Percentiles rank a stretch among this genome's conserved stretches.
These are phyloP conservation scores for Momotus momota DNA, from an alignment of 2,797 vertebrate species.

Conservation along the genomic window DNA sequence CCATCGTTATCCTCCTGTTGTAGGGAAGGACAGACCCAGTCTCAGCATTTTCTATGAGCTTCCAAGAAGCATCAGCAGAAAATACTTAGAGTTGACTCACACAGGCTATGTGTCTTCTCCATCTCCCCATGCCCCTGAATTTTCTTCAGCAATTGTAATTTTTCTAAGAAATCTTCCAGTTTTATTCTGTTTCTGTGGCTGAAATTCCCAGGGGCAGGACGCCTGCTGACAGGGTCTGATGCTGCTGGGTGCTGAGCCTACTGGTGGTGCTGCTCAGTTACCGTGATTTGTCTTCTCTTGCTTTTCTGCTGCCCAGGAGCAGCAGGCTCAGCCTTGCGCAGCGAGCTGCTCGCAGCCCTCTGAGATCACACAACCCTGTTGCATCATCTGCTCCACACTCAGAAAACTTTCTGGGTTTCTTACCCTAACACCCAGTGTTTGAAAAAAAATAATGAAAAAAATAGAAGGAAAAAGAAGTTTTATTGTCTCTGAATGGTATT, in stretches of 20 bases:
- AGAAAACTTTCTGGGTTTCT: neutral
- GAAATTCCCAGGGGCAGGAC: neutral
- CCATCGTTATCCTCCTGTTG: neutral
- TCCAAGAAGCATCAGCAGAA: neutral
- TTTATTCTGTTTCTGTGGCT: neutral
- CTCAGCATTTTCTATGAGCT: fast-evolving
- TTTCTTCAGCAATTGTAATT: too few species aligned
- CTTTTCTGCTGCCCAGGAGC: neutral
- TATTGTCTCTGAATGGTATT: neutral
- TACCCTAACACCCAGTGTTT: neutral
- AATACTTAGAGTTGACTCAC: fast-evolving
- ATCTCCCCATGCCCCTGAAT: neutral
- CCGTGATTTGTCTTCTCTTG: neutral
- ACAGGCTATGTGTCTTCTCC: neutral
- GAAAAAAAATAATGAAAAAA: neutral
- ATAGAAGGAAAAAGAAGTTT: neutral
- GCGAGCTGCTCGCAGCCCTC: neutral
- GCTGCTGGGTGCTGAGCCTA: neutral
- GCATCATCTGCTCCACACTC: neutral
- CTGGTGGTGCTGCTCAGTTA: fast-evolving
- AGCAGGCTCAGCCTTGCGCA: fast-evolving
- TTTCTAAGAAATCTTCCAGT: neutral
- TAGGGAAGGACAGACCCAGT: neutral
- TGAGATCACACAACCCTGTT: neutral
- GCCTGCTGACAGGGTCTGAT: neutral